A percentile compares a stretch with the other conserved stretches of the same genome.
These are phyloP conservation scores for Chelonia mydas DNA, from an alignment of 2,797 vertebrate species.

Conservation along the genomic window DNA sequence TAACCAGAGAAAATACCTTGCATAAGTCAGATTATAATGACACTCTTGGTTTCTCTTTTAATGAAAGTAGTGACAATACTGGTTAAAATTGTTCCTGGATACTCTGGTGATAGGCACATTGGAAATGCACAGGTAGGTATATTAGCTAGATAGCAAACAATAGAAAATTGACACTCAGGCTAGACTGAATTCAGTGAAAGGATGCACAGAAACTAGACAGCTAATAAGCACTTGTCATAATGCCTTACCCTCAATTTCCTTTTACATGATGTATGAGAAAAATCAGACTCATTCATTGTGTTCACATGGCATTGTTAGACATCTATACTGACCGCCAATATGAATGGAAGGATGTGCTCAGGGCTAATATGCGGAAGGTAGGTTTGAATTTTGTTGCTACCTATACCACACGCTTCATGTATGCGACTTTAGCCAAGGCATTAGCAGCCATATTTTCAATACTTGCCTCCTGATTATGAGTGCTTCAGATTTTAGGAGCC, in stretches of 20 bases:
- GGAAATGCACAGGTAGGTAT: conserved; percentile 4
- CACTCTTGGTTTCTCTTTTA: conserved; percentile 27
- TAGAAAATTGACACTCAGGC: neutral
- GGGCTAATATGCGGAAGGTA: neutral
- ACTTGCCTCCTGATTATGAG: neutral
- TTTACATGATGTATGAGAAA: conserved; percentile 16
- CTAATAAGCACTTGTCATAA: neutral
- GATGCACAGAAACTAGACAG: neutral
- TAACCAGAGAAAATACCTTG: conserved; percentile 24
- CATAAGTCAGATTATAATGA: conserved; percentile 9
- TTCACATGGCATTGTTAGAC: neutral
- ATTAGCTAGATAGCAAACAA: conserved; percentile 24
- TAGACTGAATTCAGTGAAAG: neutral
- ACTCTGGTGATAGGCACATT: neutral
- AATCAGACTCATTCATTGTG: conserved; percentile 10
- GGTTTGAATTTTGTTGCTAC: neutral
- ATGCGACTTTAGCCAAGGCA: neutral
- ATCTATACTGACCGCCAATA: neutral
- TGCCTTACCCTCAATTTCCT: neutral
- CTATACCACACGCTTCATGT: neutral
- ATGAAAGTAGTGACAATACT: conserved; percentile 21
- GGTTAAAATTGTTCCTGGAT: conserved; percentile 7
- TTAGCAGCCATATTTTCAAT: neutral
- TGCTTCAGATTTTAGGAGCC: neutral
- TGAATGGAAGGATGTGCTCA: neutral